A percentile compares a stretch with the other conserved stretches of the same genome.
phyloP scores from a whole-genome alignment of 2,888 invertebrate genomes.

The Polyploca ridens region DNA sequence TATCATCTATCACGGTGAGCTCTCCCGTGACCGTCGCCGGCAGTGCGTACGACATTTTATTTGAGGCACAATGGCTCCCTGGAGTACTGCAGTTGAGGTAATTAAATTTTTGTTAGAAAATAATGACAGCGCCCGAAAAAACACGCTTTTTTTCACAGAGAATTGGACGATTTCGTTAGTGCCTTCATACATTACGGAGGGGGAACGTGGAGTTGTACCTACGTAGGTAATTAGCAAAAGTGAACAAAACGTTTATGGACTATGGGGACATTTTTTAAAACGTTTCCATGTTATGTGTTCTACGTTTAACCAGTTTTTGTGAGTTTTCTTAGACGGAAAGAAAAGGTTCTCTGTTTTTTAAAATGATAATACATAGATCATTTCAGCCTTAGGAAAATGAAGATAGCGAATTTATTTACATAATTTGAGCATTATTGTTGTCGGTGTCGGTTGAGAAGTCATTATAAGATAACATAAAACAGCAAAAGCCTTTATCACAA shows the following conservation, averaged over 20 bases:
- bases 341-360: no score
- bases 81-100: conserved; percentile 66
- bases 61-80: conserved; percentile 71
- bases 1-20: conserved; percentile 84
- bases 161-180: conserved; percentile 34
- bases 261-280: conserved; percentile 17
- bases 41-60: conserved; percentile 82
- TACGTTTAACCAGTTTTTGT: not conserved
- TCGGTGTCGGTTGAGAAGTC: conserved; percentile 20
- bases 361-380: no score
- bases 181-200: conserved; percentile 41
- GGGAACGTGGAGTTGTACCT: conserved; percentile 18
- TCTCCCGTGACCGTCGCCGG: conserved; percentile 78
- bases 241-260: conserved; percentile 12
- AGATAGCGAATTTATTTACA: conserved; percentile 23
- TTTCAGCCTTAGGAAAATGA: not conserved
- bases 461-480: conserved; percentile 34
- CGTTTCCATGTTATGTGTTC: conserved; percentile 14
- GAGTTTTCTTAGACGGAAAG: not conserved
- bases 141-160: conserved; percentile 41
- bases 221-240: conserved; percentile 36
- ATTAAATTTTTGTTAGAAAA: conserved; percentile 71
- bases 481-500: conserved; percentile 39
- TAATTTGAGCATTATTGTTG: conserved; percentile 13
- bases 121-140: conserved; percentile 52